These are phyloP conservation scores for Sympetrum striolatum DNA, from an alignment of 2,888 invertebrate species.

Conservation along the genomic window DNA sequence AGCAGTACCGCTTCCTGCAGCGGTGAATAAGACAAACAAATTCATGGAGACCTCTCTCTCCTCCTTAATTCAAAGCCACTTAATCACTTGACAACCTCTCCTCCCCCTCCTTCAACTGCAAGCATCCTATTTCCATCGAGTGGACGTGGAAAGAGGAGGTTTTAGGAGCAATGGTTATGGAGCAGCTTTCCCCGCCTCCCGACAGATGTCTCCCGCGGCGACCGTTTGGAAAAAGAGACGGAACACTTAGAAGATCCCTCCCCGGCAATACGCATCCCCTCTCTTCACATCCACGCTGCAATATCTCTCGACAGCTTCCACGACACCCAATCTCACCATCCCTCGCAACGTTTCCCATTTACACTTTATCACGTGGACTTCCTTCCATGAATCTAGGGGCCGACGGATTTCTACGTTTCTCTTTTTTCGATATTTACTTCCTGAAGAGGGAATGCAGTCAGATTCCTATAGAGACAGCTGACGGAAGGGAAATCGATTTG, in stretches of 20 bases:
- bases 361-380: neutral
- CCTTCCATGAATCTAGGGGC: neutral
- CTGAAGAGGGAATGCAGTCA: too few species aligned
- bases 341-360: neutral
- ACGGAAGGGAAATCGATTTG: too few species aligned
- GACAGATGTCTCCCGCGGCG: neutral
- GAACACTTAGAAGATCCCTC: neutral
- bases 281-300: neutral
- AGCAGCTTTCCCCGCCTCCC: neutral
- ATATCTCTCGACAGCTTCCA: neutral
- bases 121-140: neutral
- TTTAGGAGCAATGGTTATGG: neutral
- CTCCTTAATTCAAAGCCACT: too few species aligned
- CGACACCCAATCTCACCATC: neutral
- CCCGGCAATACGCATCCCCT: neutral
- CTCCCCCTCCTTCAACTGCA: neutral
- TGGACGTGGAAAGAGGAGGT: neutral
- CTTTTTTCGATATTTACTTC: too few species aligned
- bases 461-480: too few species aligned
- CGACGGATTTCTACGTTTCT: too few species aligned
- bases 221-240: neutral
- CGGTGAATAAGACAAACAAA: too few species aligned
- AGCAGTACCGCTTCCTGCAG: too few species aligned
- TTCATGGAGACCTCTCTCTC: too few species aligned
- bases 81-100: neutral